A percentile compares a stretch with the other conserved stretches of the same genome.
Evolutionary conservation across 2,888 invertebrate genomes (phyloP).

Genomic region (Cordilura impudica): DNA sequence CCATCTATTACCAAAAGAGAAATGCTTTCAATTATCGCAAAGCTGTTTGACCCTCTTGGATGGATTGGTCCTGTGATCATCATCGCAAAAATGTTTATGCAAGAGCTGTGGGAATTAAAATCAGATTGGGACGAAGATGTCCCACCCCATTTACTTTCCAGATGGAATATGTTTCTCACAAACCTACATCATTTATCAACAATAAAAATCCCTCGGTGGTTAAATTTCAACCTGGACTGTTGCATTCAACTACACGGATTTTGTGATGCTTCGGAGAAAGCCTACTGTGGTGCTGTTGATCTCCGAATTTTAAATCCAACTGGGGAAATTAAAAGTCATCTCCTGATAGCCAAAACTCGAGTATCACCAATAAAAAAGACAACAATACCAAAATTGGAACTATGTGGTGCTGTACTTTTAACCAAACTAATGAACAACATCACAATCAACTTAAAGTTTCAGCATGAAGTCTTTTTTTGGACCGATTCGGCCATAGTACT

Average conservation of each 20-base stretch:
- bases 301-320: neutral
- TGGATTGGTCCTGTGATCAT: constrained; percentile 17
- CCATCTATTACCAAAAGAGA: constrained; percentile 25
- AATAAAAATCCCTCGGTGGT: neutral
- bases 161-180: neutral
- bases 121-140: neutral
- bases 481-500: no score
- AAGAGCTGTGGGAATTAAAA: constrained; percentile 3
- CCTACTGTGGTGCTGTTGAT: no score
- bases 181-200: neutral
- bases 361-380: neutral
- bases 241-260: no score
- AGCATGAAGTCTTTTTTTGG: no score
- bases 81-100: constrained; percentile 7
- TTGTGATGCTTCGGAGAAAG: no score
- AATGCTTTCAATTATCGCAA: constrained; percentile 5
- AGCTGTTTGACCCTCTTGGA: neutral
- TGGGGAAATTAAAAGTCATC: neutral
- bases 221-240: neutral
- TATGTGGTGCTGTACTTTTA: no score
- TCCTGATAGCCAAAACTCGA: neutral
- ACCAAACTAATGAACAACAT: no score
- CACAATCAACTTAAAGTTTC: no score
- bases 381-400: neutral
- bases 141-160: no score